Conservation (phyloP, 2,888 invertebrate species). For the Parnassius smintheus region DNA sequence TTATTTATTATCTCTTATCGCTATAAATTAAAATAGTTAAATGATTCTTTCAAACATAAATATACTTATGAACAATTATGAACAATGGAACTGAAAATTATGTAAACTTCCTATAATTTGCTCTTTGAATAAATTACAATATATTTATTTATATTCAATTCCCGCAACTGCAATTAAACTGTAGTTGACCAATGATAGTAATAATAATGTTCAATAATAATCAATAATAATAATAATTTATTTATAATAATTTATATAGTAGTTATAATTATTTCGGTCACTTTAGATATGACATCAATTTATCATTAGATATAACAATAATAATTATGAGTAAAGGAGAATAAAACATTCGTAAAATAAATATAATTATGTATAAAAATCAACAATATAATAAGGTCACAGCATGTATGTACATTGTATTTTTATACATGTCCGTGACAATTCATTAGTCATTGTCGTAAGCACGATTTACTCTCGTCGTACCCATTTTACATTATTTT, state of each 20-base stretch:
- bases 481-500: conserved; percentile 64
- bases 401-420: conserved; percentile 59
- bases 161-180: conserved; percentile 59
- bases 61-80: conserved; percentile 28
- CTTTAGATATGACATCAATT: conserved; percentile 65
- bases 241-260: conserved; percentile 40
- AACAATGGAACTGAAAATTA: conserved; percentile 37
- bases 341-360: conserved; percentile 62
- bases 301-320: conserved; percentile 61
- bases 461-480: conserved; percentile 52
- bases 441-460: conserved; percentile 37
- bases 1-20: conserved; percentile 53
- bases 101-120: conserved; percentile 42
- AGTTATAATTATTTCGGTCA: conserved; percentile 58
- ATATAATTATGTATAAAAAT: conserved; percentile 60
- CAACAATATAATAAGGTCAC: conserved; percentile 69
- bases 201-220: conserved; percentile 8
- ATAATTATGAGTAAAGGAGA: conserved; percentile 55
- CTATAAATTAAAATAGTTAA: conserved; percentile 50
- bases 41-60: conserved; percentile 25
- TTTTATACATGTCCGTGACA: conserved; percentile 47
- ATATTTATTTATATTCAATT: conserved; percentile 61
- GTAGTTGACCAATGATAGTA: conserved; percentile 38
- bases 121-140: conserved; percentile 44
- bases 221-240: conserved; percentile 32